phyloP scores from a whole-genome alignment of 2,113 vertebrate species.

The Hippocampus mohnikei region DNA sequence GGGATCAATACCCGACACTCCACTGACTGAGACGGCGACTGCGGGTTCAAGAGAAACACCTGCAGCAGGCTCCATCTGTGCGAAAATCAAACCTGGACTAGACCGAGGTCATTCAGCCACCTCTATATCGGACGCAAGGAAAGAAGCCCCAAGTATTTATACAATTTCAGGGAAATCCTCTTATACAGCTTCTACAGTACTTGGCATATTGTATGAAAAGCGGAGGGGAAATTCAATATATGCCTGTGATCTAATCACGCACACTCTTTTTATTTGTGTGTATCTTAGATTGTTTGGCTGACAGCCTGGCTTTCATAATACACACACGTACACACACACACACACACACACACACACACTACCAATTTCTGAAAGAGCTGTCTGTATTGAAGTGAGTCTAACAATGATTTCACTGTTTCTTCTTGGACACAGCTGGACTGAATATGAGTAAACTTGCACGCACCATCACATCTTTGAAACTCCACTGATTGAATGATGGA shows the following conservation, averaged over 20 bases:
- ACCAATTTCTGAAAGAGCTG: slow-evolving; percentile 65
- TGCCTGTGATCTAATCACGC: slow-evolving; percentile 42
- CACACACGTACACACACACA: slow-evolving; percentile 14
- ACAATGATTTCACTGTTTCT: slow-evolving; percentile 72
- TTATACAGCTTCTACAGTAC: background rate
- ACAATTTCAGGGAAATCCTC: background rate
- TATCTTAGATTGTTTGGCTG: slow-evolving; percentile 52
- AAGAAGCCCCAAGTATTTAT: no score
- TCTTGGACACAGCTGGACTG: slow-evolving; percentile 69
- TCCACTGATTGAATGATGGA: slow-evolving; percentile 21
- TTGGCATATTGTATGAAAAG: background rate
- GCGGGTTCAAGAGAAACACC: no score
- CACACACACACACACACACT: slow-evolving; percentile 13
- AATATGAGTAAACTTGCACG: slow-evolving; percentile 48
- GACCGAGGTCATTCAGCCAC: no score
- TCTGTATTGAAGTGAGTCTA: slow-evolving; percentile 65
- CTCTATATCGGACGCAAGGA: no score
- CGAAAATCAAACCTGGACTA: no score
- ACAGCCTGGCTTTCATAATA: slow-evolving; percentile 63
- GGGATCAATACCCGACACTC: no score
- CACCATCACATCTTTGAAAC: slow-evolving; percentile 43
- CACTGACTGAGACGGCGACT: no score
- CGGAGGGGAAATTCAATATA: slow-evolving; percentile 22
- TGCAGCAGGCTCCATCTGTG: no score
- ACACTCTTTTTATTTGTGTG: slow-evolving; percentile 55